Conservation (phyloP, 2,797 vertebrate genomes). For the Poecile montanus region DNA sequence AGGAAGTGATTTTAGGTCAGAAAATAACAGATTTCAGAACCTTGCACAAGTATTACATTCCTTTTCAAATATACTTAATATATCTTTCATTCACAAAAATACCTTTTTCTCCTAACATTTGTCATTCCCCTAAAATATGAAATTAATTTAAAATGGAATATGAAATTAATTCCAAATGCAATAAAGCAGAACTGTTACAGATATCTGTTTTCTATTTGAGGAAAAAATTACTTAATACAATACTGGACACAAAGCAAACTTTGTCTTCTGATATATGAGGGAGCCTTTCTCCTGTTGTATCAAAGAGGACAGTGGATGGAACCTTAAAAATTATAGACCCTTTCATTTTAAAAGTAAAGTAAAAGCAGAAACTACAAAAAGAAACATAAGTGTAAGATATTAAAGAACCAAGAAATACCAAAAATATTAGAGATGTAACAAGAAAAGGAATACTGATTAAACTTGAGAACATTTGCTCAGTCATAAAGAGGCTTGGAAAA, state of each 20-base stretch:
- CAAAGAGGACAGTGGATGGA: not conserved
- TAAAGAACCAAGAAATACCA: not conserved
- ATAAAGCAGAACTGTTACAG: not conserved
- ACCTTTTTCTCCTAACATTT: not conserved
- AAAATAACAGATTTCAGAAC: not conserved
- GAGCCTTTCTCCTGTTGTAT: not conserved
- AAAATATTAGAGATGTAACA: not conserved
- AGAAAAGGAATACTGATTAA: not conserved
- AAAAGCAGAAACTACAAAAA: not conserved
- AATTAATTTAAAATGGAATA: not conserved
- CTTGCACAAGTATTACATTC: not conserved
- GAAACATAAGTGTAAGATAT: fast-evolving
- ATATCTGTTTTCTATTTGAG: not conserved
- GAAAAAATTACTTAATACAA: not conserved
- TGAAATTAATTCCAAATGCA: not conserved
- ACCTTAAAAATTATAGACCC: not conserved
- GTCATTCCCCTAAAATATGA: not conserved
- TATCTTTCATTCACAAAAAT: not conserved
- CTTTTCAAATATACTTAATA: not conserved
- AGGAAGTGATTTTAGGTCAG: not conserved
- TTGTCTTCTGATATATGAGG: not conserved
- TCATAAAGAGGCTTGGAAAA: not conserved
- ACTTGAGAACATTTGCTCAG: not conserved
- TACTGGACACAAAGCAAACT: not conserved
- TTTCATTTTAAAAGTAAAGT: not conserved